phyloP scores from a whole-genome alignment of 2,797 vertebrate species.

The Peromyscus attwateri region DNA sequence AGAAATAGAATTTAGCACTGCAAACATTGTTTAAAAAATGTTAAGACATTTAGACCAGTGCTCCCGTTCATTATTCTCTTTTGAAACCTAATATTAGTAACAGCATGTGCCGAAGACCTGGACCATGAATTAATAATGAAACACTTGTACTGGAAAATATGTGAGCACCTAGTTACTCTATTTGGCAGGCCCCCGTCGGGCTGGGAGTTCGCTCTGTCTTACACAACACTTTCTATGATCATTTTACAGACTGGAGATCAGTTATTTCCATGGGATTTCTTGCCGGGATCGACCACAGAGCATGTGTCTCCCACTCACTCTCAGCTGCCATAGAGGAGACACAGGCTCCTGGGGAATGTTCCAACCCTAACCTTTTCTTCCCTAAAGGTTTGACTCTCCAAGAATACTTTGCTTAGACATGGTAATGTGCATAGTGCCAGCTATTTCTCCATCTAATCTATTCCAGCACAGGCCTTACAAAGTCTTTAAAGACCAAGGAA shows the following conservation, averaged over 20 bases:
- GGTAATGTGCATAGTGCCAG: neutral
- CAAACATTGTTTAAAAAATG: conserved; percentile 88
- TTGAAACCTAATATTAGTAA: conserved; percentile 90
- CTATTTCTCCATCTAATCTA: conserved; percentile 1
- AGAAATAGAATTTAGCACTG: conserved; percentile 86
- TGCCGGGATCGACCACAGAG: neutral
- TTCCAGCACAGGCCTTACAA: neutral
- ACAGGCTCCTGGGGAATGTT: neutral
- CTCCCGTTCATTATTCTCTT: conserved; percentile 87
- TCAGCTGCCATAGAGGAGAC: neutral
- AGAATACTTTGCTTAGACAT: neutral
- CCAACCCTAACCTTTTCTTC: neutral
- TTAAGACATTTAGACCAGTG: conserved; percentile 86
- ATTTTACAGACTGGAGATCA: conserved; percentile 80
- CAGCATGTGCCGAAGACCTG: conserved; percentile 89
- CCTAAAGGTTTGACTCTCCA: conserved; percentile 14
- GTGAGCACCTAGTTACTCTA: conserved; percentile 82
- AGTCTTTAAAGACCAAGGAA: neutral
- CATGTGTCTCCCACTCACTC: neutral
- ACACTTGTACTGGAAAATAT: conserved; percentile 89
- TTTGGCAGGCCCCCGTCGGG: conserved; percentile 83
- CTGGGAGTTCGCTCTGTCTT: conserved; percentile 76
- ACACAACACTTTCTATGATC: conserved; percentile 77
- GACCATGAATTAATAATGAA: conserved; percentile 90
- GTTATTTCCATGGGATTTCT: conserved; percentile 77